Evolutionary conservation across 1,140 invertebrate genomes (phyloP).

Genomic region (Cherax quadricarinatus): DNA sequence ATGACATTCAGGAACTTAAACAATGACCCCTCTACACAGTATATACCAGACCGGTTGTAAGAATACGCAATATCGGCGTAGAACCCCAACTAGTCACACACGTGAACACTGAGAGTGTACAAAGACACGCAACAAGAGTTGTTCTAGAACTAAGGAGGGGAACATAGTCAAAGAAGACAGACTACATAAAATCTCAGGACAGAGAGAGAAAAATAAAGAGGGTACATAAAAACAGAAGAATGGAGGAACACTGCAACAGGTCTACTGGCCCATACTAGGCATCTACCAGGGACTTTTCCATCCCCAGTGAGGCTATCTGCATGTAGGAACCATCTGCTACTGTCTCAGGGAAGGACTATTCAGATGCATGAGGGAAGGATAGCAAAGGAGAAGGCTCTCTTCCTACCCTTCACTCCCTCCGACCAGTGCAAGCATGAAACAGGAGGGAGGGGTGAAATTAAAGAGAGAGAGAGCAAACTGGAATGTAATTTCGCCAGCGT

Average conservation of each 20-base stretch:
- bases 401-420: too few species aligned
- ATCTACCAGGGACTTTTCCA: too few species aligned
- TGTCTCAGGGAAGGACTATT: background rate
- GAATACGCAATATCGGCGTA: too few species aligned
- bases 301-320: too few species aligned
- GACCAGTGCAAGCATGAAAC: background rate
- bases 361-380: background rate
- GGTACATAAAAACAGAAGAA: background rate
- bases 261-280: background rate
- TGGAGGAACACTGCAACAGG: background rate
- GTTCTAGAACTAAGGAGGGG: background rate
- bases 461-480: too few species aligned
- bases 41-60: too few species aligned
- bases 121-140: background rate
- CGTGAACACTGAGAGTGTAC: background rate
- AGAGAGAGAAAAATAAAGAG: background rate
- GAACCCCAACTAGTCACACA: too few species aligned
- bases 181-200: background rate
- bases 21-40: too few species aligned
- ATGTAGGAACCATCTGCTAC: too few species aligned
- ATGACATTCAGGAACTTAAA: too few species aligned
- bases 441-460: background rate
- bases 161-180: background rate
- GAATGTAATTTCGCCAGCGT: too few species aligned
- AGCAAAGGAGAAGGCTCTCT: background rate